Evolutionary conservation across 2,888 invertebrate species (phyloP), one percentile per base, ranked within the genome.

Genomic region (Lagria hirta): DNA sequence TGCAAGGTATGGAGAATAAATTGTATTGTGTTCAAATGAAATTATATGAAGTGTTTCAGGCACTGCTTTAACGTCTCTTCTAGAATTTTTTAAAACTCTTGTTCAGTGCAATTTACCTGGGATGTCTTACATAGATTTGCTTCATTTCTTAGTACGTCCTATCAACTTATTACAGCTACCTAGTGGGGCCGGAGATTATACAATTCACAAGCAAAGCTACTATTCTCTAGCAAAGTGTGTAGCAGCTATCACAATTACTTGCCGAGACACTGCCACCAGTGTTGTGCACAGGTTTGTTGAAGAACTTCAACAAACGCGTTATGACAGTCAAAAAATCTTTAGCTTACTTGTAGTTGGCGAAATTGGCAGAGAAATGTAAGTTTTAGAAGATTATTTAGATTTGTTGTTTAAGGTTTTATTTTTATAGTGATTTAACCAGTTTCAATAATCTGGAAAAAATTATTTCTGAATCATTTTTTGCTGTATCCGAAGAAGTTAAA

Each of bases 171-270:
- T 28, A 14, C 21, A 35, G 7, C n/a, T n/a, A n/a, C 21, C 33
- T 3, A 24, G 40, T 3, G 45, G 46, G 8, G 27, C 44, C 13
- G 22, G 40, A 3, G 49, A 49, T 12, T 29, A 50, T 28, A 24
- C 29, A 36, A 44, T 79, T 43, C 80, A 80, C 53, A 80, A 80
- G 50, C 80, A 86, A 75, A 95, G 96, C 10, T 96, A 90, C 75
- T 92, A 95, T 72, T 96, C 96, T 13, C 78, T 98, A 60, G 96
- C 98, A 3, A 96, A 97, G 70, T 96, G 95, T 70, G 92, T 96
- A 36, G 96, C 97, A 3, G 92, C 94, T 0, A 81, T 98, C 38
- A 93, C 93, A 7, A 83, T 90, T 35, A 84, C 86, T 29, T 86
- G 88, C 65, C 80, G 80, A 3, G 73, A 78, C 20, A 85, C 88